These are phyloP conservation scores for Autographa gamma DNA, from an alignment of 2,888 invertebrate genomes.

Conservation along the genomic window DNA sequence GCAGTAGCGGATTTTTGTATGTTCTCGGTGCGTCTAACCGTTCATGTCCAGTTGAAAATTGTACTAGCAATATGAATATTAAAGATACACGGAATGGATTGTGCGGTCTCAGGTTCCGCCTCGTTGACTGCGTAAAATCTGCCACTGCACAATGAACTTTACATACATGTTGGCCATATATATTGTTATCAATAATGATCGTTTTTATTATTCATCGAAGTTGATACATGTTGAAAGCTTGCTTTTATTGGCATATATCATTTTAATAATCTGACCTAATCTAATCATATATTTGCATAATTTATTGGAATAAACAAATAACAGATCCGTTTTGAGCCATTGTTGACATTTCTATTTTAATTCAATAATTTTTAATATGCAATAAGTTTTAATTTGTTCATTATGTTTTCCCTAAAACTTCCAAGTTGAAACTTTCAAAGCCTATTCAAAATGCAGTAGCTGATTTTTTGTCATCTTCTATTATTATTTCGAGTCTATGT, in stretches of 20 bases:
- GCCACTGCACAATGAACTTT: conserved; percentile 25
- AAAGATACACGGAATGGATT: conserved; percentile 11
- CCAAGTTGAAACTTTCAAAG: conserved; percentile 39
- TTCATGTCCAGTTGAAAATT: conserved; percentile 40
- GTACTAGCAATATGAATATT: conserved; percentile 39
- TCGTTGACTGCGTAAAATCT: conserved; percentile 17
- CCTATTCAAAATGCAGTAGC: conserved; percentile 3
- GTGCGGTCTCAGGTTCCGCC: neutral
- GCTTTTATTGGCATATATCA: conserved; percentile 33
- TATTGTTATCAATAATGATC: conserved; percentile 29
- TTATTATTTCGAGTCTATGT: neutral
- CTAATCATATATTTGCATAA: too few relatives aligned
- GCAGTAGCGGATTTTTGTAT: conserved; percentile 34
- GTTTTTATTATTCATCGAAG: conserved; percentile 36
- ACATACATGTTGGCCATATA: conserved; percentile 7
- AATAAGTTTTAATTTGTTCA: conserved; percentile 52
- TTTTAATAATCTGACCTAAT: neutral
- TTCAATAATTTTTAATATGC: conserved; percentile 43
- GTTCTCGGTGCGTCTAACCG: conserved; percentile 17
- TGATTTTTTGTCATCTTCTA: neutral
- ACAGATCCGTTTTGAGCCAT: conserved; percentile 7
- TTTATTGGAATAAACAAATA: too few relatives aligned
- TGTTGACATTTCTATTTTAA: conserved; percentile 40
- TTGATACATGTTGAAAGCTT: conserved; percentile 32
- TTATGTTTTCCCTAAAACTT: conserved; percentile 44